Evolutionary conservation across 2,113 vertebrate species (phyloP).

Genomic region (Thunnus maccoyii): DNA sequence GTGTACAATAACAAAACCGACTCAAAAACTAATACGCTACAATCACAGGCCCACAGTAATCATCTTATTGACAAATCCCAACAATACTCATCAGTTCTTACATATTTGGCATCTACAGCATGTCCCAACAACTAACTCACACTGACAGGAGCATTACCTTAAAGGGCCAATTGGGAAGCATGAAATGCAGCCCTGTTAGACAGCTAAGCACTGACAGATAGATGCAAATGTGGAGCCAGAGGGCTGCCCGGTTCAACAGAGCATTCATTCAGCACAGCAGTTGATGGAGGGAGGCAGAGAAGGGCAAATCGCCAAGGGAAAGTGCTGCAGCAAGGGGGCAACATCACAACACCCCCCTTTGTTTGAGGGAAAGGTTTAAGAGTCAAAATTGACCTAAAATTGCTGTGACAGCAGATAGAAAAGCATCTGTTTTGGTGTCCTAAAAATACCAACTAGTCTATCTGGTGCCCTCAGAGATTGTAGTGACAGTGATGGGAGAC

Average conservation of each 20-base stretch:
- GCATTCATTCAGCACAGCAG: slow-evolving; percentile 70
- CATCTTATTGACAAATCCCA: background rate
- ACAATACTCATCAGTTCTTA: background rate
- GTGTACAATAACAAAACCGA: background rate
- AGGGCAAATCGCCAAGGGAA: background rate
- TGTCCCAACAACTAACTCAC: background rate
- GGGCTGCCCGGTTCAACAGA: slow-evolving; percentile 64
- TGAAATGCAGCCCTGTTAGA: slow-evolving; percentile 33
- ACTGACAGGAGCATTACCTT: background rate
- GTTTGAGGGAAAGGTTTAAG: background rate
- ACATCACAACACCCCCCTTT: slow-evolving; percentile 55
- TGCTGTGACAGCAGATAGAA: background rate
- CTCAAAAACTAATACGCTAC: background rate
- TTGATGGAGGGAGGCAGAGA: background rate
- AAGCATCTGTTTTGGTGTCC: background rate
- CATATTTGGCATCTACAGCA: background rate
- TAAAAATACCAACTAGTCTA: slow-evolving; percentile 13
- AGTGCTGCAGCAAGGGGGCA: background rate
- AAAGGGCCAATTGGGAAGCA: background rate
- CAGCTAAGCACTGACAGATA: slow-evolving; percentile 13
- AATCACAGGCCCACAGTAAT: background rate
- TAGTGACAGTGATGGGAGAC: slow-evolving; percentile 40
- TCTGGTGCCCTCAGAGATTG: slow-evolving; percentile 8
- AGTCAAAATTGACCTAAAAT: background rate
- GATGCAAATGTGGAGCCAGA: slow-evolving; percentile 40